phyloP scores from a whole-genome alignment of 2,113 vertebrate genomes.

The Nesoenas mayeri region DNA sequence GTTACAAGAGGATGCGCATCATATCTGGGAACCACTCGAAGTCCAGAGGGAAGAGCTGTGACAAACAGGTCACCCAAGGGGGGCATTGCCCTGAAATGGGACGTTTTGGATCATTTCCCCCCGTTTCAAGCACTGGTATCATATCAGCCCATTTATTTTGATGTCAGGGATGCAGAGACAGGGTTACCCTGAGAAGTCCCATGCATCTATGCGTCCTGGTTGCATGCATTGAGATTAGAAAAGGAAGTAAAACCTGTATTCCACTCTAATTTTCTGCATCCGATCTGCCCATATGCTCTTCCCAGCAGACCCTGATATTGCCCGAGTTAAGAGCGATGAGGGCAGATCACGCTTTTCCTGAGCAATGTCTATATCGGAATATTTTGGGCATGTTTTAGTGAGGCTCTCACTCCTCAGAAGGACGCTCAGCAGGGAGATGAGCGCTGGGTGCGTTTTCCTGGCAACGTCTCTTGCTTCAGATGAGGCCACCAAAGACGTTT shows the following conservation, averaged over 20 bases:
- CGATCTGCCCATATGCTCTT: background rate
- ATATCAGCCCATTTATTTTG: background rate
- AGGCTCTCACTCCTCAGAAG: background rate
- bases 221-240: fast-evolving
- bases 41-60: background rate
- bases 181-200: background rate
- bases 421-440: background rate
- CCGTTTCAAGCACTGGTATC: fast-evolving
- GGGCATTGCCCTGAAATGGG: background rate
- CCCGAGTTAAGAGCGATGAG: fast-evolving
- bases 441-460: background rate
- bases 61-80: background rate
- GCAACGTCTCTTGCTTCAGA: background rate
- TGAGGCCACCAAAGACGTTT: slow-evolving; percentile 46
- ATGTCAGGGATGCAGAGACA: background rate
- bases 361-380: background rate
- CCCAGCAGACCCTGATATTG: background rate
- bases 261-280: fast-evolving
- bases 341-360: background rate
- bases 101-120: fast-evolving
- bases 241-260: background rate
- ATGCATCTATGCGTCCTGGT: fast-evolving
- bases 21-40: background rate
- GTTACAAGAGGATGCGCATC: no score
- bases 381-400: background rate